Conservation (phyloP, 2,113 vertebrate genomes). For the Prinia subflava region DNA sequence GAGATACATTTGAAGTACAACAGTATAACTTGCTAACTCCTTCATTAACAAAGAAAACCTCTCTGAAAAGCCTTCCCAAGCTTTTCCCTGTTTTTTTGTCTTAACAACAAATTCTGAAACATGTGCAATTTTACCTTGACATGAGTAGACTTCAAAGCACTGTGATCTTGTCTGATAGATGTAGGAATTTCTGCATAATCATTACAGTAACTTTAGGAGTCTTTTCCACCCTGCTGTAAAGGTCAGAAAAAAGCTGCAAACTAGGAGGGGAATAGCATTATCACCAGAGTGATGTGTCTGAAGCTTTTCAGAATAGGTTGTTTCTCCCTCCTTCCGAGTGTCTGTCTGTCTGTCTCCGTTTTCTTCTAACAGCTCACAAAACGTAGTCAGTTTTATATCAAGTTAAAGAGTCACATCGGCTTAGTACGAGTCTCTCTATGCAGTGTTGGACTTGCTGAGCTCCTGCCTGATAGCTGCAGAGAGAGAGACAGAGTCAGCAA, state of each 20-base stretch:
- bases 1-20: conserved; percentile 89
- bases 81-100: conserved; percentile 64
- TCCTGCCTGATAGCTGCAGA: conserved; percentile 94
- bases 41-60: conserved; percentile 74
- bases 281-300: conserved; percentile 66
- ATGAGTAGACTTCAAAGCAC: conserved; percentile 70
- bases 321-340: conserved; percentile 68
- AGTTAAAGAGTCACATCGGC: conserved; percentile 71
- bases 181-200: conserved; percentile 84
- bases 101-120: conserved; percentile 76
- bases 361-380: conserved; percentile 73
- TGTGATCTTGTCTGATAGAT: conserved; percentile 73
- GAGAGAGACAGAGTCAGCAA: neutral
- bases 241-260: conserved; percentile 75
- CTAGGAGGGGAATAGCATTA: conserved; percentile 70
- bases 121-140: conserved; percentile 72
- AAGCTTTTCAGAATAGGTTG: conserved; percentile 63
- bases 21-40: conserved; percentile 77
- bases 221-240: conserved; percentile 73
- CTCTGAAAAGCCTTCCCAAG: conserved; percentile 78
- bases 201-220: conserved; percentile 75
- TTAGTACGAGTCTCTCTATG: conserved; percentile 78
- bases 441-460: conserved; percentile 90
- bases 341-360: conserved; percentile 71
- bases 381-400: conserved; percentile 71